Evolutionary conservation across 2,113 vertebrate genomes (phyloP).

Genomic region (Dicrurus megarhynchus): DNA sequence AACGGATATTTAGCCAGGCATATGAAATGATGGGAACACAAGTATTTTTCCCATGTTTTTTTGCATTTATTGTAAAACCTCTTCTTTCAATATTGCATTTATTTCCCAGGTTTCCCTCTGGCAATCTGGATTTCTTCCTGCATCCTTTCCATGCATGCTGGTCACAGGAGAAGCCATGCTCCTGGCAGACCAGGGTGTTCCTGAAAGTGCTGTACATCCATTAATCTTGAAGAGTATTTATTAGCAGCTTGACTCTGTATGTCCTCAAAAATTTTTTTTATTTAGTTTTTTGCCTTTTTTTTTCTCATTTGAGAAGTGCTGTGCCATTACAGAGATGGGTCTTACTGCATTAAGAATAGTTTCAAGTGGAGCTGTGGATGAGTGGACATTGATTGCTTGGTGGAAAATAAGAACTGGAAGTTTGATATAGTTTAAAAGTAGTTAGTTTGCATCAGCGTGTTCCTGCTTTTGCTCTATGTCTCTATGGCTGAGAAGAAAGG

Average conservation of each 20-base stretch:
- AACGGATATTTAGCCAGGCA: not conserved
- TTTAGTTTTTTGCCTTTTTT: not conserved
- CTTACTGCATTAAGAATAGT: not conserved
- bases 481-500: not conserved
- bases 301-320: not conserved
- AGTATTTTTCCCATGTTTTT: not conserved
- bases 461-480: not conserved
- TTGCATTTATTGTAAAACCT: not conserved
- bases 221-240: not conserved
- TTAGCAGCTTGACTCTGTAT: not conserved
- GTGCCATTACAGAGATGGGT: not conserved
- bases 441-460: not conserved
- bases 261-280: not conserved
- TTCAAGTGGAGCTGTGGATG: not conserved
- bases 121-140: not conserved
- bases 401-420: not conserved
- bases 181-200: not conserved
- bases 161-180: not conserved
- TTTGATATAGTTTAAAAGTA: not conserved
- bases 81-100: not conserved
- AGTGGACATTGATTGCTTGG: not conserved
- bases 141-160: not conserved
- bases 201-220: not conserved
- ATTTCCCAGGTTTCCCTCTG: not conserved
- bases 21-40: not conserved